phyloP scores from a whole-genome alignment of 2,888 invertebrate genomes.

The Pammene fasciana region DNA sequence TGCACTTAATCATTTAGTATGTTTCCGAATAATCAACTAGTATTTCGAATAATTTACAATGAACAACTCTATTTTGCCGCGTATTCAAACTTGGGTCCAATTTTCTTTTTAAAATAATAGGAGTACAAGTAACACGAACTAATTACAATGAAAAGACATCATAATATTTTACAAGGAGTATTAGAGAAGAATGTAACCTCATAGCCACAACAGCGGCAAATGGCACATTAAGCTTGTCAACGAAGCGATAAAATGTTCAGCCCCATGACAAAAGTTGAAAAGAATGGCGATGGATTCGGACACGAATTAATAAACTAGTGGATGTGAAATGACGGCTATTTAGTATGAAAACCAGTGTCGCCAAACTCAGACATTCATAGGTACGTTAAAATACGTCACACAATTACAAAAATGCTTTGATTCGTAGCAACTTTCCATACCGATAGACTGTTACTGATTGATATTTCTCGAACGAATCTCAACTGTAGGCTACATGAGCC shows the following conservation, averaged over 20 bases:
- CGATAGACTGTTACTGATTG: no score
- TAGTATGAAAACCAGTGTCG: no score
- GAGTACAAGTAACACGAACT: not conserved
- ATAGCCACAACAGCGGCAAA: slow-evolving; percentile 20
- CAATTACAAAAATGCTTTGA: no score
- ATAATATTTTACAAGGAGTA: slow-evolving; percentile 13
- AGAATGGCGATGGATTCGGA: slow-evolving; percentile 21
- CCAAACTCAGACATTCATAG: no score
- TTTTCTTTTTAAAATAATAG: not conserved
- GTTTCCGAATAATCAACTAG: slow-evolving; percentile 6
- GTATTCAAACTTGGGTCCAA: not conserved
- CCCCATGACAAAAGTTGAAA: slow-evolving; percentile 22
- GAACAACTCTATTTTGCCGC: not conserved
- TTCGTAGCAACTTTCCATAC: no score
- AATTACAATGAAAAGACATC: not conserved
- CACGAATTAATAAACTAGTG: no score
- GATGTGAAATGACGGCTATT: no score
- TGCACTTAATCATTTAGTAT: not conserved
- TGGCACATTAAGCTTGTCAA: slow-evolving; percentile 28
- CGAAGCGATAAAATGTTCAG: slow-evolving; percentile 23
- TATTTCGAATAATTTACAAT: slow-evolving; percentile 1
- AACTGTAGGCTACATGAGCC: no score
- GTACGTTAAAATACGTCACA: no score
- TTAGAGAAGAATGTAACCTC: slow-evolving; percentile 16
- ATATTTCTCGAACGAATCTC: no score